Evolutionary conservation across 2,113 vertebrate genomes (phyloP), one percentile per base, ranked within the genome.

Genomic region (Engraulis encrasicolus): DNA sequence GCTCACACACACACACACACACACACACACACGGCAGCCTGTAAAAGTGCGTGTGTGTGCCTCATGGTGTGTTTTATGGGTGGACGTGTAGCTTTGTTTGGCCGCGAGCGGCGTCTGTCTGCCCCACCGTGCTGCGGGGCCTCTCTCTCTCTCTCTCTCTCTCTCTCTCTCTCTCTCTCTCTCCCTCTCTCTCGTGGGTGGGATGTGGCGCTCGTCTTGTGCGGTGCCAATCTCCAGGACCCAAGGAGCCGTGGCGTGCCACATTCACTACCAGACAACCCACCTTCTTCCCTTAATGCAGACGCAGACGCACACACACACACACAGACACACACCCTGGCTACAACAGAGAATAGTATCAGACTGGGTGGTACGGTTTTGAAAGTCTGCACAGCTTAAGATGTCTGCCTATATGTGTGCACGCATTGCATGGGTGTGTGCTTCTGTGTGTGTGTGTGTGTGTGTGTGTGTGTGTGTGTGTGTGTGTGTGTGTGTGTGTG

Each of bases 231-330:
- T 20, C 17, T 54, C 52, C n/a, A 27, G 31, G 61, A 27, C 27
- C 61, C 6, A 14, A 17, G 31, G 31, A 2, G 31, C 12, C 1
- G 23, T 74, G 66, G 66, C 66, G 34, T 31, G 27, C 27, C 66
- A n/a, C n/a, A n/a, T n/a, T 74, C 66, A 15, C 66, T 74, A 31
- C 66, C 27, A 74, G 66, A 74, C 66, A 5, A 74, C 66, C 66
- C 34, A 74, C 66, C 66, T 74, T 27, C 66, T 14, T 27, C 66
- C 66, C 66, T 74, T 12, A 58, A 20, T 9, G n/a, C 54, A 58
- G 20, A 74, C 66, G 19, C 20, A 58, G 20, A 58, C 54, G 34
- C 66, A 58, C 54, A 58, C 54, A 58, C 54, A 20, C 54, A 58
- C 20, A 58, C 54, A 58, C 54, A 66, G n/a, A 66, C n/a, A 23